phyloP scores from a whole-genome alignment of 2,113 vertebrate genomes.

The Burhinus oedicnemus region DNA sequence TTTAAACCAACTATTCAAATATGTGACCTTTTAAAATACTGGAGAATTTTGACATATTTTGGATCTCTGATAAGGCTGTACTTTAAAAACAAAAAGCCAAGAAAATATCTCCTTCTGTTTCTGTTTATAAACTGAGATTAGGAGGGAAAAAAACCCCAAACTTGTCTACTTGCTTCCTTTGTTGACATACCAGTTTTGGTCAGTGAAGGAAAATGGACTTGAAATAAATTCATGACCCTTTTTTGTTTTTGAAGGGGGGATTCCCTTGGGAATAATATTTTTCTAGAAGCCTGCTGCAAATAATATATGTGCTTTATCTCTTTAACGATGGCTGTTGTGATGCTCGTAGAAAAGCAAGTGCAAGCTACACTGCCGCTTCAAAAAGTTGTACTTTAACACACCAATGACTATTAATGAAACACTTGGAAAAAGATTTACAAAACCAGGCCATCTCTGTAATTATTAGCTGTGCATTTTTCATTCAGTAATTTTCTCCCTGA shows the following conservation, averaged over 20 bases:
- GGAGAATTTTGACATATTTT: slow-evolving; percentile 4
- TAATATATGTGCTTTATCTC: not conserved
- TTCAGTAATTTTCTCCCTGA: slow-evolving; percentile 22
- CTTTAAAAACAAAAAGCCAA: not conserved
- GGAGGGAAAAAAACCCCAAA: not conserved
- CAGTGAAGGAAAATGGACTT: not conserved
- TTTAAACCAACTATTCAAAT: slow-evolving; percentile 29
- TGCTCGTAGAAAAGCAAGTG: not conserved
- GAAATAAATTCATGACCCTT: not conserved
- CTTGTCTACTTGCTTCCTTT: not conserved
- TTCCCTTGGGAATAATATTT: not conserved
- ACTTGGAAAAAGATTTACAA: slow-evolving; percentile 65
- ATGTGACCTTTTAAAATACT: not conserved
- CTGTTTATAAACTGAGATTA: not conserved
- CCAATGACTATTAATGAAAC: slow-evolving; percentile 36
- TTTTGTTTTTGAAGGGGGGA: not conserved
- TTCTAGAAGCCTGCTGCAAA: not conserved
- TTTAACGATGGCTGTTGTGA: slow-evolving; percentile 1
- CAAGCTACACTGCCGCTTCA: not conserved
- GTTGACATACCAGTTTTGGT: not conserved
- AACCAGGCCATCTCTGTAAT: slow-evolving; percentile 48
- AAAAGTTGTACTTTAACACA: slow-evolving; percentile 65
- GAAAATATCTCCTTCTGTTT: slow-evolving; percentile 16
- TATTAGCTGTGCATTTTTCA: slow-evolving; percentile 62
- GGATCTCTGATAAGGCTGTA: slow-evolving; percentile 24